Evolutionary conservation across 2,113 vertebrate genomes (phyloP).

Genomic region (Chaetorhynchus papuensis): DNA sequence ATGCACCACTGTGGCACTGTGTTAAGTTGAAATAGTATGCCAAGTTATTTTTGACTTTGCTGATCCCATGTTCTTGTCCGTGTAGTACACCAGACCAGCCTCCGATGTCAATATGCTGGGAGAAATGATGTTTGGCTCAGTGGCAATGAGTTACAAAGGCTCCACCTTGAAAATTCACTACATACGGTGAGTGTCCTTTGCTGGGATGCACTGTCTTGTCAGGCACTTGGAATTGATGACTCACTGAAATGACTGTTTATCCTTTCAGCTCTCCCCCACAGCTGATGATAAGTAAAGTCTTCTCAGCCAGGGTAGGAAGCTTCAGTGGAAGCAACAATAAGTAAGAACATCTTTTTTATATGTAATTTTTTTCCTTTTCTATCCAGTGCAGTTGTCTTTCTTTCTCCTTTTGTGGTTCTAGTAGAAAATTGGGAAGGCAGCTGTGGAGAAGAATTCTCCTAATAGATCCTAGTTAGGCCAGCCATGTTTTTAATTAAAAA

Average conservation of each 20-base stretch:
- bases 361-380: neutral
- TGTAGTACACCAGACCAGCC: conserved; percentile 82
- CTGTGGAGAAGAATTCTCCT: neutral
- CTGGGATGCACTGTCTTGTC: neutral
- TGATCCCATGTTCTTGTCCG: neutral
- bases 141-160: conserved; percentile 87
- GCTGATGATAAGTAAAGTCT: conserved; percentile 90
- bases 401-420: neutral
- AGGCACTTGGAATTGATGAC: neutral
- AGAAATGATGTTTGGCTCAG: conserved; percentile 88
- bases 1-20: neutral
- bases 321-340: conserved; percentile 83
- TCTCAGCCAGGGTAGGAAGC: conserved; percentile 83
- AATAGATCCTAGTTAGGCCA: neutral
- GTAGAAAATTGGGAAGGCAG: neutral
- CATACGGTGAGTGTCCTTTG: conserved; percentile 76
- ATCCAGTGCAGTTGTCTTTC: neutral
- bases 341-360: conserved; percentile 57
- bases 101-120: conserved; percentile 87
- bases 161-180: conserved; percentile 87
- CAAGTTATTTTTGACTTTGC: neutral
- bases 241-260: conserved; percentile 31
- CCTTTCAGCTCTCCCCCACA: conserved; percentile 83
- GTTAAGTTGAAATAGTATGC: neutral
- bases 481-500: neutral